Conservation (phyloP, 2,888 invertebrate species). For the Spilosoma lubricipeda region DNA sequence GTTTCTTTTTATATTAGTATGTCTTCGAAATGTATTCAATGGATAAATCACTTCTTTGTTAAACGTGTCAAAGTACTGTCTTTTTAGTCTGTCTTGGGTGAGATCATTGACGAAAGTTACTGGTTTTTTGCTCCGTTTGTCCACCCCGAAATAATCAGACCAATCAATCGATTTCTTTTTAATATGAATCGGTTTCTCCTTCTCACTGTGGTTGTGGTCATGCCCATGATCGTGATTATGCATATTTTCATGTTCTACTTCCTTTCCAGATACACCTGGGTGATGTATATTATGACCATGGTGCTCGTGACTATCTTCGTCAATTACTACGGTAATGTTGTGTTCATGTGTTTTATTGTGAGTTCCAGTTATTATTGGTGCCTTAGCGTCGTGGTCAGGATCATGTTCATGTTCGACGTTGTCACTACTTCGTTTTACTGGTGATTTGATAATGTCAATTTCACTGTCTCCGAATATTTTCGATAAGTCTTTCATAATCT, state of each 20-base stretch:
- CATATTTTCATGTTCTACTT: slow-evolving; percentile 39
- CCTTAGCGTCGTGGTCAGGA: slow-evolving; percentile 71
- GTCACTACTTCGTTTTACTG: slow-evolving; percentile 85
- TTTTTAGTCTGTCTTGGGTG: slow-evolving; percentile 78
- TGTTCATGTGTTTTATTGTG: slow-evolving; percentile 69
- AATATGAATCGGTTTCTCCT: slow-evolving; percentile 83
- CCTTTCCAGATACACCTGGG: slow-evolving; percentile 66
- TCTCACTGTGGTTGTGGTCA: slow-evolving; percentile 52
- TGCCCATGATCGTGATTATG: slow-evolving; percentile 56
- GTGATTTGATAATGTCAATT: slow-evolving; percentile 76
- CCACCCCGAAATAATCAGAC: slow-evolving; percentile 95
- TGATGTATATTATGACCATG: slow-evolving; percentile 69
- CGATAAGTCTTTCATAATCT: slow-evolving; percentile 89
- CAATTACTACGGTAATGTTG: slow-evolving; percentile 55
- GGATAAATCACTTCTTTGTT: slow-evolving; percentile 80
- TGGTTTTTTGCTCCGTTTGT: slow-evolving; percentile 91
- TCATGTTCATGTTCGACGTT: slow-evolving; percentile 45
- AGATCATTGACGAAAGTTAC: slow-evolving; percentile 67
- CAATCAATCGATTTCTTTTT: slow-evolving; percentile 94
- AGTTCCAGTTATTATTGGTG: slow-evolving; percentile 67
- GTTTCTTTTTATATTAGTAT: slow-evolving; percentile 76
- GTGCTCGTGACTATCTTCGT: slow-evolving; percentile 74
- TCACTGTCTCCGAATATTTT: slow-evolving; percentile 88
- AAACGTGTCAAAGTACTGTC: slow-evolving; percentile 79
- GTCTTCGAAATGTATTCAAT: slow-evolving; percentile 70